A percentile compares a stretch with the other conserved stretches of the same genome.
Evolutionary conservation across 2,113 vertebrate species (phyloP).

Genomic region (Petroica traversi): DNA sequence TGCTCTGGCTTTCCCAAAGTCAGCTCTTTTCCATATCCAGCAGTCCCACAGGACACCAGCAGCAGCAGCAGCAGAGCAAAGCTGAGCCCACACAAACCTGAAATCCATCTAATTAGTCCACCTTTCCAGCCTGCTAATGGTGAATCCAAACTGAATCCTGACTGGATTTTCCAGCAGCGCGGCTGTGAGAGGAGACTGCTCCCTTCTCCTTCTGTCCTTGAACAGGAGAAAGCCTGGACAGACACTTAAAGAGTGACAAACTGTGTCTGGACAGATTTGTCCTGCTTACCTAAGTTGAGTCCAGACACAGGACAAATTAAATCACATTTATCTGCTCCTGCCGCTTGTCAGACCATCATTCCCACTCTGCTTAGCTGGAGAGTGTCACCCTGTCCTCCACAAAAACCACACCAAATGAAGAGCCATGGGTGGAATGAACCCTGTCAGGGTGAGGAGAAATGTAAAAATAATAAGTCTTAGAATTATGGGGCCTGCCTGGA

Average conservation of each 20-base stretch:
- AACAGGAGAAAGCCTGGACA: background rate
- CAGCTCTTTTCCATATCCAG: background rate
- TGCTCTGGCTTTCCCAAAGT: background rate
- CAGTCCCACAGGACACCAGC: background rate
- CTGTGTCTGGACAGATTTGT: background rate
- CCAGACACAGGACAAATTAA: conserved; percentile 7
- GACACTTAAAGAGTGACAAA: background rate
- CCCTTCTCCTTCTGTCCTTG: background rate
- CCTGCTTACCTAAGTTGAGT: background rate
- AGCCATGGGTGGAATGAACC: background rate
- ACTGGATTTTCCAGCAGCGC: background rate
- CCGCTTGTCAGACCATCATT: background rate
- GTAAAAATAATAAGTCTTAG: background rate
- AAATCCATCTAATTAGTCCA: background rate
- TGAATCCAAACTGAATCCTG: background rate
- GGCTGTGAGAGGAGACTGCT: background rate
- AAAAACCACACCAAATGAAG: background rate
- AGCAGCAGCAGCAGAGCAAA: background rate
- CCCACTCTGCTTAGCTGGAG: background rate
- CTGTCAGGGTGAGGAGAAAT: background rate
- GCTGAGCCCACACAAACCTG: background rate
- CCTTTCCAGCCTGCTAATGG: background rate
- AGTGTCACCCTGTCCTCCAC: background rate
- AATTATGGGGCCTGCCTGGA: background rate
- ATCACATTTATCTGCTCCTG: background rate